Conservation (phyloP, 2,888 invertebrate species). For the Troides helena region DNA sequence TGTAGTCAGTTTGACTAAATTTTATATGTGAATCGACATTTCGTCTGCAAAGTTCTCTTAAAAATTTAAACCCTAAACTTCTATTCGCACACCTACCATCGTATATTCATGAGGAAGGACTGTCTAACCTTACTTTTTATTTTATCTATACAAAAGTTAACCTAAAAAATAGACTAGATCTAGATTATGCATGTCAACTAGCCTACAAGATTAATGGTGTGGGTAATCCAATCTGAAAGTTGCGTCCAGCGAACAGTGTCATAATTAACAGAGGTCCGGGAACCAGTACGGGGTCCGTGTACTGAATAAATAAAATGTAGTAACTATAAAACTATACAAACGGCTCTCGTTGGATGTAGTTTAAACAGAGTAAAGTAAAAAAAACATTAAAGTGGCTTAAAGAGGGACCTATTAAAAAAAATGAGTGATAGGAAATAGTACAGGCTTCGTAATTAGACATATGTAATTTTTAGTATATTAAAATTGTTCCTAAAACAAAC, state of each 20-base stretch:
- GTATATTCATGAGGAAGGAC: conserved; percentile 13
- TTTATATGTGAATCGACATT: too few species aligned
- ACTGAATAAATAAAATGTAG: conserved; percentile 63
- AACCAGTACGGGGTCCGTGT: conserved; percentile 34
- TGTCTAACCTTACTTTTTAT: conserved; percentile 1
- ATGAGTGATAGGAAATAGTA: not conserved
- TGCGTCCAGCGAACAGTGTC: conserved; percentile 45
- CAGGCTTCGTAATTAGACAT: too few species aligned
- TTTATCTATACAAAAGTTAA: conserved; percentile 1
- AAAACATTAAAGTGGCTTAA: not conserved
- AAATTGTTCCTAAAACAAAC: too few species aligned
- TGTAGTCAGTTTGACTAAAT: too few species aligned
- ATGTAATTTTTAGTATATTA: too few species aligned
- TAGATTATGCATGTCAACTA: conserved; percentile 16
- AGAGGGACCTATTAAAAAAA: not conserved
- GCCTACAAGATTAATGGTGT: conserved; percentile 42
- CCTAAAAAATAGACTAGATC: conserved; percentile 10
- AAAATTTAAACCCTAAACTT: conserved; percentile 1
- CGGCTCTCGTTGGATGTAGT: not conserved
- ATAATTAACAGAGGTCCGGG: conserved; percentile 65
- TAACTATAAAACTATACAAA: conserved; percentile 35
- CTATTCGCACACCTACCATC: conserved; percentile 7
- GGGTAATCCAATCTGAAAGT: conserved; percentile 70
- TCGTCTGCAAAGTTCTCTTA: not conserved
- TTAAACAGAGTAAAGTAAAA: not conserved